These are phyloP conservation scores for Cromileptes altivelis DNA, from an alignment of 2,113 vertebrate species.

Conservation along the genomic window DNA sequence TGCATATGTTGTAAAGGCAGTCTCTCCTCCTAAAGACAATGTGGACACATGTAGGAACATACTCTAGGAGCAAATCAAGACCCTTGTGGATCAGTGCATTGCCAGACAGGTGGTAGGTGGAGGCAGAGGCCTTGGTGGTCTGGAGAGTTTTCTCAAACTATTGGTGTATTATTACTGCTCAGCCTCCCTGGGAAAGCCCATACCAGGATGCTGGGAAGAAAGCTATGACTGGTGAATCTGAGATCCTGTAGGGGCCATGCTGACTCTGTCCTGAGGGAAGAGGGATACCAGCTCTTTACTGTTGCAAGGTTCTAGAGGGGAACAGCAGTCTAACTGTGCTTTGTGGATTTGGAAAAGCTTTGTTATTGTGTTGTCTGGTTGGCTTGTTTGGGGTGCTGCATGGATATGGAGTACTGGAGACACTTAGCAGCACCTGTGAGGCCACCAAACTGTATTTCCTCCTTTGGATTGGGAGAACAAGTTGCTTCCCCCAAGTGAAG, in stretches of 20 bases:
- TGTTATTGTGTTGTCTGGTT: not conserved
- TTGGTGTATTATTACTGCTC: no score
- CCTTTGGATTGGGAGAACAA: not conserved
- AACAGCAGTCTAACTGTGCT: not conserved
- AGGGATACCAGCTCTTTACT: not conserved
- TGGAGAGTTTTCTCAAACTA: no score
- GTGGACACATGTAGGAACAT: not conserved
- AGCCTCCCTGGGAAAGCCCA: no score
- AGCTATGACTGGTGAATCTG: no score
- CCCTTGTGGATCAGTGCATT: not conserved
- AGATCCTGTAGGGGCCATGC: no score
- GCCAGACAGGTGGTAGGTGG: not conserved
- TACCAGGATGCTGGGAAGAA: no score
- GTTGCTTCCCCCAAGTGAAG: not conserved
- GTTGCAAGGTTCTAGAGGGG: not conserved
- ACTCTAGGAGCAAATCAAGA: not conserved
- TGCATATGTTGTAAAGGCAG: not conserved
- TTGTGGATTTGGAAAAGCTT: constrained; percentile 1
- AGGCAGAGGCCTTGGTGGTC: no score
- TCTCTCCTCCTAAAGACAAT: not conserved
- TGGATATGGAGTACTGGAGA: not conserved
- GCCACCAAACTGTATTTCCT: not conserved
- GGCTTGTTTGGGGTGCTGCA: not conserved
- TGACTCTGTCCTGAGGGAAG: no score
- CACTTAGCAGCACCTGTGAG: not conserved